These are phyloP conservation scores for Tromatobia lineatoria DNA, from an alignment of 2,888 invertebrate genomes.

Conservation along the genomic window DNA sequence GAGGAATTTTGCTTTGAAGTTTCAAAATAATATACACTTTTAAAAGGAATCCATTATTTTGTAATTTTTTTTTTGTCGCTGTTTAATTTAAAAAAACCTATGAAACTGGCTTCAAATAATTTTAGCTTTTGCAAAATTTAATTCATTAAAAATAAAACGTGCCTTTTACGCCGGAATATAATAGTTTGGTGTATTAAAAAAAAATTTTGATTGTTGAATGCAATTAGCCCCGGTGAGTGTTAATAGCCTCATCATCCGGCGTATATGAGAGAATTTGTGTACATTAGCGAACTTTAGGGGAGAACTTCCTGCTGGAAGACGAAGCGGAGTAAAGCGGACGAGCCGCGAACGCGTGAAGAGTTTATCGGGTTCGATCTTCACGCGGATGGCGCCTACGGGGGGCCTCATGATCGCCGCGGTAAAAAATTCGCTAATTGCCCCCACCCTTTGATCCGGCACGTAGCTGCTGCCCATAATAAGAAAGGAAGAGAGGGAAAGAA, in stretches of 20 bases:
- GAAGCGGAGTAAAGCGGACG: conserved; percentile 37
- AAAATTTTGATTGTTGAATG: too few species aligned
- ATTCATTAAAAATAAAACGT: neutral
- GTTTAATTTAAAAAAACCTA: too few species aligned
- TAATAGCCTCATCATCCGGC: conserved; percentile 30
- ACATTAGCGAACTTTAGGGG: conserved; percentile 19
- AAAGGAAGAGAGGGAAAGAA: conserved; percentile 9
- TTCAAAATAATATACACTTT: too few species aligned
- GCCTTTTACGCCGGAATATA: neutral
- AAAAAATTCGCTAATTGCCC: conserved; percentile 56
- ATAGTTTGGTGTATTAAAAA: too few species aligned
- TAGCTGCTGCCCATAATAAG: conserved; percentile 50
- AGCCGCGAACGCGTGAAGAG: conserved; percentile 53
- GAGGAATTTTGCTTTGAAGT: too few species aligned
- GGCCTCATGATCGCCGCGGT: conserved; percentile 37
- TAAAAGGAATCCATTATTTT: too few species aligned
- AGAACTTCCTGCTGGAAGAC: conserved; percentile 39
- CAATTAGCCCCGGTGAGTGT: neutral
- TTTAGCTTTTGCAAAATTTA: too few species aligned
- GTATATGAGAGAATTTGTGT: conserved; percentile 21
- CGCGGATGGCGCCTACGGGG: conserved; percentile 78
- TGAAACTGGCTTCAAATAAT: too few species aligned
- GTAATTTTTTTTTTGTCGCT: too few species aligned
- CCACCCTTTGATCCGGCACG: conserved; percentile 25
- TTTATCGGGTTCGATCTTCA: conserved; percentile 80